Evolutionary conservation across 2,888 invertebrate species (phyloP), one percentile per base, ranked within the genome.

Genomic region (Neoscelio sp.): DNA sequence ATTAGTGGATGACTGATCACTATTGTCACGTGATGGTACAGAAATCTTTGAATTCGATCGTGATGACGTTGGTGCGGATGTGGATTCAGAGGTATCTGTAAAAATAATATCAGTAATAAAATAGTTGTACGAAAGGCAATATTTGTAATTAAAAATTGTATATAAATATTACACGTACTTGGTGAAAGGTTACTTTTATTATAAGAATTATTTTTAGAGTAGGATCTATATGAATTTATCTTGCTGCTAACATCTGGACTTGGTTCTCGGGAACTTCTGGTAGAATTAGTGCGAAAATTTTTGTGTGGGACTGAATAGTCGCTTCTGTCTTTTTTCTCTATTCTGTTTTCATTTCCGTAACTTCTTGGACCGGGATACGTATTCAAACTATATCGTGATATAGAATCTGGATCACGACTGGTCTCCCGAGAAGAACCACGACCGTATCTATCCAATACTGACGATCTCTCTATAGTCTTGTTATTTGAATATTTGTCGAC

Each of bases 211-310:
- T 78, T 82, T 75, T 85, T 84, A 33, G 84, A 80, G 28, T 86
- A 87, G 33, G 87, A 83, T 70, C 84, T 83, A 60, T 82, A 88
- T 35, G 86, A 83, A 60, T 82, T 84, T 7, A 83, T 80, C 80
- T 89, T 89, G 13, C 80, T 80, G 62, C 81, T 80, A 50, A 86
- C 83, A 75, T 89, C 89, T 18, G 93, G 92, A 86, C 93, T 94
- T 8, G 92, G 91, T 86, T 94, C 94, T 80, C 93, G 91, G 46
- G 92, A 91, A 78, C 89, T 87, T 62, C 90, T 87, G 30, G 46
- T 89, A 82, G 84, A 86, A 82, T 84, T 87, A 8, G 84, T 76
- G 13, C 87, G 86, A 58, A 85, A 68, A 68, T 83, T 84, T 71
- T 92, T 91, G 84, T 93, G 94, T 1, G 91, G 89, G 0, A 91